Evolutionary conservation across 2,888 invertebrate species (phyloP), one percentile per base, ranked within the genome.

Genomic region (Pristionchus mayeri): DNA sequence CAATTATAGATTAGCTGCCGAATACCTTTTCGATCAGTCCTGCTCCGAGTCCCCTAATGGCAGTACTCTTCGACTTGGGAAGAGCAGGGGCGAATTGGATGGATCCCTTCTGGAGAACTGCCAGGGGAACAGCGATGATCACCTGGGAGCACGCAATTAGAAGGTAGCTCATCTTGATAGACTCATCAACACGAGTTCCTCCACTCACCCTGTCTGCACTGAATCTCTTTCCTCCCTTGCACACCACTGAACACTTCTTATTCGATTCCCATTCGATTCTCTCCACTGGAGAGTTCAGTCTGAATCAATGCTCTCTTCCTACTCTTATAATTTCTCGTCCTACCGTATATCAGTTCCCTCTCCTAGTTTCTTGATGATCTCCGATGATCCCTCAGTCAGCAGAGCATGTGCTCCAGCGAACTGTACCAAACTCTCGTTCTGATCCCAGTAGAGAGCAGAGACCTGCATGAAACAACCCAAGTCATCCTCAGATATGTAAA

Each of bases 1-100:
- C 3, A 80, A 21, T 34, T 34, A 54, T 52, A 16, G 3, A 30
- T 60, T 21, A 54, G 21, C 54, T 21, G 78, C 60, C 85, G 16
- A 16, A 34, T 84, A 94, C 93, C 92, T 94, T 94, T 87, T 94
- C 94, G 54, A 94, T 93, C 34, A 92, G 87, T 4, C 94, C 94
- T 78, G 93, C 92, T 0, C 94, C 94, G 7, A 94, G 90, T 18
- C 89, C 86, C 0, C 89, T 83, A 9, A 94, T 91, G 0, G 94
- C 94, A 21, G 91, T 88, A 3, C 85, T 83, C 86, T 94, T 94
- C 16, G 87, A 80, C 2, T 91, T 88, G 0, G 94, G 94, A 16
- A 94, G 90, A 0, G 90, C 86, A 3, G 94, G 94, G 0, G 85
- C 87, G 88, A 94, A 94, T 34, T 89, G 84, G 6, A 94, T 90